phyloP scores from a whole-genome alignment of 2,797 vertebrate genomes.

The Halcyon badia region DNA sequence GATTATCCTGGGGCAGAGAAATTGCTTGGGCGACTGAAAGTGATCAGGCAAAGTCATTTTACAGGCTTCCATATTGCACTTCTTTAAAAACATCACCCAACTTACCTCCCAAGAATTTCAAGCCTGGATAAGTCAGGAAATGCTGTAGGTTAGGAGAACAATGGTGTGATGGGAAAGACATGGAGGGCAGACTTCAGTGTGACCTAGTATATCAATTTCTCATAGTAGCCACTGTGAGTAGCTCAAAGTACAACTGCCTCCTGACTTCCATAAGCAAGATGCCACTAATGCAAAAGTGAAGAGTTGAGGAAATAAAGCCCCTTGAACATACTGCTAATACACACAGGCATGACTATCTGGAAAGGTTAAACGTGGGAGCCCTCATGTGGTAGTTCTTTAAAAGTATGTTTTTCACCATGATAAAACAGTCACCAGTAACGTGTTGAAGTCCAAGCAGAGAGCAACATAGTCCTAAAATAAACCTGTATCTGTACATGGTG shows the following conservation, averaged over 20 bases:
- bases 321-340: accelerated
- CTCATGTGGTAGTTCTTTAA: conserved; percentile 65
- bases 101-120: neutral
- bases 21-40: neutral
- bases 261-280: neutral
- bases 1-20: neutral
- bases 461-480: neutral
- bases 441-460: neutral
- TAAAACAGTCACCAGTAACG: neutral
- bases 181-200: neutral
- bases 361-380: conserved; percentile 69
- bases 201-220: neutral
- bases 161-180: neutral
- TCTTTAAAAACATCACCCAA: neutral
- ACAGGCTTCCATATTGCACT: neutral
- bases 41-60: neutral
- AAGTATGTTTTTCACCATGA: neutral
- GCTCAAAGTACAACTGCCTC: neutral
- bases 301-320: neutral
- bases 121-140: neutral
- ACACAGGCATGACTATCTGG: accelerated
- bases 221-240: neutral
- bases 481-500: accelerated
- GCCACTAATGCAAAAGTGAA: neutral
- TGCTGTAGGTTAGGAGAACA: neutral